Percentiles rank a stretch among this genome's conserved stretches.
Evolutionary conservation across 2,797 vertebrate species (phyloP).

Genomic region (Uromys caudimaculatus): DNA sequence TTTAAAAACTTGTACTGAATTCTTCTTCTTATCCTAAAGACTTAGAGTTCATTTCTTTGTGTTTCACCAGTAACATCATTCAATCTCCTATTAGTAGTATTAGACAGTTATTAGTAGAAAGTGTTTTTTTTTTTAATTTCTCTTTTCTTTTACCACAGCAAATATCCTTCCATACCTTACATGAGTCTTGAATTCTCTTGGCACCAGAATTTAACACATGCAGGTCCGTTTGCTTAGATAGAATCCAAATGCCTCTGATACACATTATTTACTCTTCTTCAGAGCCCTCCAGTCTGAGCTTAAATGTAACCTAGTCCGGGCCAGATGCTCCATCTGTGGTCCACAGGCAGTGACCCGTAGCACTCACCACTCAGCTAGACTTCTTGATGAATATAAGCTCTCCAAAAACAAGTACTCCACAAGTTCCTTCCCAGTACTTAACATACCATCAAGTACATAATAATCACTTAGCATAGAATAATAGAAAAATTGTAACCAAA

Average conservation of each 20-base stretch:
- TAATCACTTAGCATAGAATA: background rate
- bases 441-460: no score
- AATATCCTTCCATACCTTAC: background rate
- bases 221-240: background rate
- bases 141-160: background rate
- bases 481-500: background rate
- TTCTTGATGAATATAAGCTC: background rate
- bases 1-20: background rate
- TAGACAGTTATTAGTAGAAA: background rate
- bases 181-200: background rate
- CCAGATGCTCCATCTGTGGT: background rate
- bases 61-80: background rate
- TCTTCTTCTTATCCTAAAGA: background rate
- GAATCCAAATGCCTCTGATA: background rate
- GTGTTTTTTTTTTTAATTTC: background rate
- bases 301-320: background rate
- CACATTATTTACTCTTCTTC: background rate
- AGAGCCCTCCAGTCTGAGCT: background rate
- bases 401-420: background rate
- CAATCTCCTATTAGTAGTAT: background rate
- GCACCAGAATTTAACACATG: background rate
- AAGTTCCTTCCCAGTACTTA: background rate
- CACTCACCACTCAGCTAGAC: no score
- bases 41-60: background rate
- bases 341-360: no score